Evolutionary conservation across 2,113 vertebrate genomes (phyloP).

Genomic region (Gasterosteus aculeatus): DNA sequence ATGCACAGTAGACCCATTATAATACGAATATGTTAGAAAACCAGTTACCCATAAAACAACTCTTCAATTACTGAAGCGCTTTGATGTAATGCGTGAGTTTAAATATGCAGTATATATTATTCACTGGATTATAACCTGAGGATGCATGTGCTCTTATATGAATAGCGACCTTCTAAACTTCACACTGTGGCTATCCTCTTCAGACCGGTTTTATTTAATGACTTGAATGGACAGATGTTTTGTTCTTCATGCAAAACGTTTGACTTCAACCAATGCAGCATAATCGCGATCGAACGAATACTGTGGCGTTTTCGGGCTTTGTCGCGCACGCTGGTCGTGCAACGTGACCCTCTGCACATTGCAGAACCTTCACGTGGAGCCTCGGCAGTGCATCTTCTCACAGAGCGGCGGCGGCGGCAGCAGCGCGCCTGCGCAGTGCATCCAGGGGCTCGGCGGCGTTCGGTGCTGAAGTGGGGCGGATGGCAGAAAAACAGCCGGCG

Average conservation of each 20-base stretch:
- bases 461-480: conserved; percentile 89
- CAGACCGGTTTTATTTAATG: background rate
- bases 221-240: background rate
- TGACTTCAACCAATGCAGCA: background rate
- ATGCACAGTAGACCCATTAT: background rate
- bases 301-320: too few relatives aligned
- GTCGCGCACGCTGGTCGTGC: background rate
- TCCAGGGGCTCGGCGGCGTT: conserved; percentile 84
- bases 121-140: conserved; percentile 10
- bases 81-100: background rate
- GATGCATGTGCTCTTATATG: conserved; percentile 19
- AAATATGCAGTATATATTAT: background rate
- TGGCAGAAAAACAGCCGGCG: conserved; percentile 81
- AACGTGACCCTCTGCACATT: conserved; percentile 4
- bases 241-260: background rate
- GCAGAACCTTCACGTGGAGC: background rate
- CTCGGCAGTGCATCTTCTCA: conserved; percentile 56
- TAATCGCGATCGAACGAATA: background rate
- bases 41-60: too few relatives aligned
- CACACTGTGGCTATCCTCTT: conserved; percentile 1
- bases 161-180: conserved; percentile 8
- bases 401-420: conserved; percentile 57
- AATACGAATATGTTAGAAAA: background rate
- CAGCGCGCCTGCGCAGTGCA: conserved; percentile 84
- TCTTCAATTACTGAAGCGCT: background rate